Percentiles rank a stretch among this genome's conserved stretches.
phyloP scores from a whole-genome alignment of 1,140 invertebrate genomes.

The Apis laboriosa region DNA sequence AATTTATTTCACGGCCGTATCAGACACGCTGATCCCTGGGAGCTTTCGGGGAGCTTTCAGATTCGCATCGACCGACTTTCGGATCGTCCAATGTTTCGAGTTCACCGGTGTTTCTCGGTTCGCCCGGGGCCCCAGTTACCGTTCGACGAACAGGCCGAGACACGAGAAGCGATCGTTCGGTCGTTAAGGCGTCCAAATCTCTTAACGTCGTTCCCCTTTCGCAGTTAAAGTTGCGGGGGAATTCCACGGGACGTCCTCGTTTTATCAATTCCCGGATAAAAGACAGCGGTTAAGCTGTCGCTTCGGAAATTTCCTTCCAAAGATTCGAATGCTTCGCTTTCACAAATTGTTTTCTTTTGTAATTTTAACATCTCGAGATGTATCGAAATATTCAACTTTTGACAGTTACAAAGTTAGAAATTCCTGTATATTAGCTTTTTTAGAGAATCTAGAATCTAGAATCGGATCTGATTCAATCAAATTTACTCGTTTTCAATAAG shows the following conservation, averaged over 20 bases:
- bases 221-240: not conserved
- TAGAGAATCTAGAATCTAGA: too few species aligned
- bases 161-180: conserved; percentile 20
- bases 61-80: conserved; percentile 23
- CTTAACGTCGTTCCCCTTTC: conserved; percentile 34
- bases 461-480: too few species aligned
- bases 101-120: not conserved
- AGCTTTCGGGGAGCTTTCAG: conserved; percentile 21
- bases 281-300: not conserved
- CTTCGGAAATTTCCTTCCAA: not conserved
- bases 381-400: too few species aligned
- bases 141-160: not conserved
- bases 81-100: conserved; percentile 13
- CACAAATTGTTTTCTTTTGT: not conserved
- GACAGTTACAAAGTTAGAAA: too few species aligned
- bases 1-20: conserved; percentile 54
- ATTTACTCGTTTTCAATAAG: too few species aligned
- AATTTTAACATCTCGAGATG: too few species aligned
- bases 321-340: not conserved
- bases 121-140: not conserved
- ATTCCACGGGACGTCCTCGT: not conserved
- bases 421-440: too few species aligned
- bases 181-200: conserved; percentile 35
- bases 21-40: conserved; percentile 28
- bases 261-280: conserved; percentile 17